Base-by-base conservation (phyloP, 2,113 vertebrate species). In the Pomatorhinus ruficollis region DNA sequence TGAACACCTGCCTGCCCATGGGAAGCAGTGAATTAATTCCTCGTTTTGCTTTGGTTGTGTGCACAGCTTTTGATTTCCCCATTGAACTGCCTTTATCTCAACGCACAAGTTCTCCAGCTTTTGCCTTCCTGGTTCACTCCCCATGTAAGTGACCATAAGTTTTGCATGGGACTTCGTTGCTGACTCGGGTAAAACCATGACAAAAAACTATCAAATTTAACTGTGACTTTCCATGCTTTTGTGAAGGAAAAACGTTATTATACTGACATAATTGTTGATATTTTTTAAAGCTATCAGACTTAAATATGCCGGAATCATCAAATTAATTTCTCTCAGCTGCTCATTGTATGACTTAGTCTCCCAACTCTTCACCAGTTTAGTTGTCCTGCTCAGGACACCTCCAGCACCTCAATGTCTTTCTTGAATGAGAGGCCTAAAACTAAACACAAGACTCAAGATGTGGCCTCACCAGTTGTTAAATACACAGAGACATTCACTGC, bases 291-390 rank as follows among this genome's bases (percentile, higher is more conserved):
- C 44, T 85, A 47, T 68, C 56, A 71, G 57, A 88, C 7, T 64
- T 64, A 79, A 85, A 71, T 3, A 35, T 4, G 4, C 24, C 79
- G 25, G 20, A 49, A 56, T 49, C 8, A 54, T 27, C 42, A 21
- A 42, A 71, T 49, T 47, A 30, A 31, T 35, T 70, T 64, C 31
- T 40, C 4, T 80, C 30, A 49, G 35, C 42, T 0, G 0, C 35
- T 49, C 30, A 39, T 49, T 23, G 11, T 31, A 18, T 40, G 21
- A 18, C 31, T 40, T 49, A 49, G 4, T 64, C 25, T 49, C 49
- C 11, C 0, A 0, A 27, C 9, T 30, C 6, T 64, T 42, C 42
- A 72, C 7, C 35, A 31, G 17, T 3, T 49, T 35, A 18, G 3
- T 19, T 64, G 17, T 4, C 17, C 52, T 57, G 28, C 57, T 64